phyloP scores from a whole-genome alignment of 2,888 invertebrate genomes.

The Notocelia uddmanniana region DNA sequence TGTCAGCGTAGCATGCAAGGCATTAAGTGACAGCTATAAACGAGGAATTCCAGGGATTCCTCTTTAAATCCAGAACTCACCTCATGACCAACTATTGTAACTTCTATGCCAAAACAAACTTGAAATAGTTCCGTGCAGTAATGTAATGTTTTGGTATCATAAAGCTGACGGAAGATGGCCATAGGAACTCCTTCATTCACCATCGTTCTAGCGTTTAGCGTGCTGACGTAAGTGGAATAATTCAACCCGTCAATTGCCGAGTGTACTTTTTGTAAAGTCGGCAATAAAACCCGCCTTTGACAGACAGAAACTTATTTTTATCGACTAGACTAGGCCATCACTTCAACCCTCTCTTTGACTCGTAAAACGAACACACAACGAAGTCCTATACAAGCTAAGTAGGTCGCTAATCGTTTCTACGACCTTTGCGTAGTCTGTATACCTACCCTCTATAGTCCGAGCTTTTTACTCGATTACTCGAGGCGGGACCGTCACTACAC shows the following conservation, averaged over 20 bases:
- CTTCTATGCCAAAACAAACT: not conserved
- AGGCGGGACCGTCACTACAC: conserved; percentile 52
- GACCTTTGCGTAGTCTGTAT: conserved; percentile 12
- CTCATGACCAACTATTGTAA: not conserved
- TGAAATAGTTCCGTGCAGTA: not conserved
- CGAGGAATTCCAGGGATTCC: conserved; percentile 34
- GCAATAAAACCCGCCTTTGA: too few relatives aligned
- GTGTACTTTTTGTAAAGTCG: too few relatives aligned
- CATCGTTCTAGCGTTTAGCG: too few relatives aligned
- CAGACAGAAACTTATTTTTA: too few relatives aligned
- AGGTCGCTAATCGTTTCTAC: conserved; percentile 21
- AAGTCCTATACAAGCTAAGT: not conserved
- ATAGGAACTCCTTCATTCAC: too few relatives aligned
- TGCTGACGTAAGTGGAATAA: too few relatives aligned
- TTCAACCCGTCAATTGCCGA: too few relatives aligned
- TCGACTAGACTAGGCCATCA: not conserved
- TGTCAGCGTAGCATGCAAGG: conserved; percentile 49
- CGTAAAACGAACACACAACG: conserved; percentile 6
- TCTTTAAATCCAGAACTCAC: conserved; percentile 15
- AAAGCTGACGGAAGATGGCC: too few relatives aligned
- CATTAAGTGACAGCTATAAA: conserved; percentile 45
- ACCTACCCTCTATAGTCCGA: conserved; percentile 13
- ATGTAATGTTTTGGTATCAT: too few relatives aligned
- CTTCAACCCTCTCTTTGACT: conserved; percentile 7
- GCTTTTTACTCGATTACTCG: conserved; percentile 53